Evolutionary conservation across 2,888 invertebrate genomes (phyloP), one percentile per base, ranked within the genome.

Genomic region (Napeogenes sylphis): DNA sequence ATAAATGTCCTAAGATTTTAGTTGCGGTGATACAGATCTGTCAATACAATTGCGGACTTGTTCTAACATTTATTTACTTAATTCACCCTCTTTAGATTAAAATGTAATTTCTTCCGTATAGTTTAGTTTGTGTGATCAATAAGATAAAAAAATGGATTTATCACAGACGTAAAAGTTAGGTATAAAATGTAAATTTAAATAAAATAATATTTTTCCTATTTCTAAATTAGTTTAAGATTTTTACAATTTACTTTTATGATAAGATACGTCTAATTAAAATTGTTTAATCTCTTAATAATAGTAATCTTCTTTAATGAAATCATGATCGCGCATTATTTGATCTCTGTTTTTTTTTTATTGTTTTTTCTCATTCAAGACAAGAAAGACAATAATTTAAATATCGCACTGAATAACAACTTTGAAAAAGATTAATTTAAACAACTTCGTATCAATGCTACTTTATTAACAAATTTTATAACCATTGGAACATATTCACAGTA

Each of bases 1-100:
- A 83, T 82, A 83, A 82, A 83, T 80, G 75, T 75, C 71, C 68
- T 70, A 69, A 68, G 61, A 65, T 65, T 65, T 58, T 30, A 60
- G 60, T 65, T 62, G 58, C 62, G 53, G 54, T 32, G 62, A 65
- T 58, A 67, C 58, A 58, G 51, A 62, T 60, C 64, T 62, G 47
- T 55, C 10, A 10, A 12, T 10, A 12, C 10, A 42, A 10, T 51
- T 45, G 33, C 38, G 51, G 51, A 58, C 42, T 51, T 51, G 51
- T 59, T 45, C 42, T 54, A 45, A 46, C 35, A 14, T 42, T 10
- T 2, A 10, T 42, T 42, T 42, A 10, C 42, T 42, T 42, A 42
- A 59, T 55, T 42, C 55, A 55, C 55, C 33, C 45, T 46, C 13
- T 35, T 12, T 10, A 21, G 45, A 59, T 55, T 32, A 55, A 59